Percentiles rank a stretch among this genome's conserved stretches.
phyloP scores from a whole-genome alignment of 2,113 vertebrate genomes.

The Notarius quadriscutis region DNA sequence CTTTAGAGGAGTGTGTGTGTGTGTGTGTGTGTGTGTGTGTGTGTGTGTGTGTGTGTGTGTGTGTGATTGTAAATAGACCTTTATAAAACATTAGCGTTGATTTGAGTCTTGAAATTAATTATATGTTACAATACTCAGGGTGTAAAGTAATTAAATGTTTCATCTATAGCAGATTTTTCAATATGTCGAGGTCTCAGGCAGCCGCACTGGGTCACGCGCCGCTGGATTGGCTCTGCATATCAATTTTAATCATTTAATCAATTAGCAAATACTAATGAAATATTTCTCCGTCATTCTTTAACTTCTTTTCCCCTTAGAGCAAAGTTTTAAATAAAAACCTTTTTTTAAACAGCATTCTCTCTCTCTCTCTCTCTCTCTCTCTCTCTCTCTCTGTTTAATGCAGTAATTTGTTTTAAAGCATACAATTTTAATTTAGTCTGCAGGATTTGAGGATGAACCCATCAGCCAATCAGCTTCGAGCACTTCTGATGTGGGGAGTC shows the following conservation, averaged over 20 bases:
- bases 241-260: slow-evolving; percentile 6
- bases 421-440: neutral
- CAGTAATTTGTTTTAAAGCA: neutral
- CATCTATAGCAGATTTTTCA: neutral
- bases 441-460: neutral
- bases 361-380: too few species aligned
- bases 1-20: neutral
- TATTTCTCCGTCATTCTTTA: neutral
- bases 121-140: neutral
- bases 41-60: slow-evolving; percentile 10
- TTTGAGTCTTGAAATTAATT: slow-evolving; percentile 10
- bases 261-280: neutral
- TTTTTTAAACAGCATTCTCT: neutral
- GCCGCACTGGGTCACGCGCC: neutral
- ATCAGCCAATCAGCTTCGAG: neutral
- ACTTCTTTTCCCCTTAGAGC: neutral
- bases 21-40: slow-evolving; percentile 7
- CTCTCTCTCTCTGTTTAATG: neutral
- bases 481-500: neutral
- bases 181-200: too few species aligned
- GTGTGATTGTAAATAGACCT: slow-evolving; percentile 15
- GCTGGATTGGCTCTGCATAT: neutral
- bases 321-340: neutral
- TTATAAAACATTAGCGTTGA: slow-evolving; percentile 31
- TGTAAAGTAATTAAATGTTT: slow-evolving; percentile 20